These are phyloP conservation scores for Brachypteracias leptosomus DNA, from an alignment of 2,113 vertebrate genomes.

Conservation along the genomic window DNA sequence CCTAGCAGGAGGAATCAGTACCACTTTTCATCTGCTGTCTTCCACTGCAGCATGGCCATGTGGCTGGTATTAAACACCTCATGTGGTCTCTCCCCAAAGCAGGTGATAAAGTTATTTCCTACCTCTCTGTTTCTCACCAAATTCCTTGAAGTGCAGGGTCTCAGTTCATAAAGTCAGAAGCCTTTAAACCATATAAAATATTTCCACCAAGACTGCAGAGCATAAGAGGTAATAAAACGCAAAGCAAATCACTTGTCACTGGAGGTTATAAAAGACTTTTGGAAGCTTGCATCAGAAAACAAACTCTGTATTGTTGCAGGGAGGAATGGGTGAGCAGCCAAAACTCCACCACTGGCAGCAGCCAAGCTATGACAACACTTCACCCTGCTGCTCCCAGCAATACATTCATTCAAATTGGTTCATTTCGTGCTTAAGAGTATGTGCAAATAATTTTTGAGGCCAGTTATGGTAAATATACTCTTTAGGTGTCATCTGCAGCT, in stretches of 20 bases:
- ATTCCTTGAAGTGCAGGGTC: neutral
- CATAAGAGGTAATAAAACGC: neutral
- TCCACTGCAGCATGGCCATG: neutral
- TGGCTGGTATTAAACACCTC: neutral
- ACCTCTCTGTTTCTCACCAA: neutral
- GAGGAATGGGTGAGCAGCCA: neutral
- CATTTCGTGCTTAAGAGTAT: neutral
- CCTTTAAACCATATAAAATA: neutral
- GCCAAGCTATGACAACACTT: neutral
- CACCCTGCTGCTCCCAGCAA: neutral
- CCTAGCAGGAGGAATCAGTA: neutral
- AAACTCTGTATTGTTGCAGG: neutral
- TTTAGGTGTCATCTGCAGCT: neutral
- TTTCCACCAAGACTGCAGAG: neutral
- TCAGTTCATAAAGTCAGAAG: neutral
- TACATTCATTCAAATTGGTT: neutral
- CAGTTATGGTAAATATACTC: neutral
- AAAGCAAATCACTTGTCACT: neutral
- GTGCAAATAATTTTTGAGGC: neutral
- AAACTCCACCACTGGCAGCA: neutral
- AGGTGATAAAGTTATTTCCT: neutral
- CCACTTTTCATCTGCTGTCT: neutral
- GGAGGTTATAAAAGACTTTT: neutral
- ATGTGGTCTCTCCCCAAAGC: neutral
- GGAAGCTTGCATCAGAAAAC: neutral